phyloP scores from a whole-genome alignment of 2,888 invertebrate genomes.

The Scaeva pyrastri region DNA sequence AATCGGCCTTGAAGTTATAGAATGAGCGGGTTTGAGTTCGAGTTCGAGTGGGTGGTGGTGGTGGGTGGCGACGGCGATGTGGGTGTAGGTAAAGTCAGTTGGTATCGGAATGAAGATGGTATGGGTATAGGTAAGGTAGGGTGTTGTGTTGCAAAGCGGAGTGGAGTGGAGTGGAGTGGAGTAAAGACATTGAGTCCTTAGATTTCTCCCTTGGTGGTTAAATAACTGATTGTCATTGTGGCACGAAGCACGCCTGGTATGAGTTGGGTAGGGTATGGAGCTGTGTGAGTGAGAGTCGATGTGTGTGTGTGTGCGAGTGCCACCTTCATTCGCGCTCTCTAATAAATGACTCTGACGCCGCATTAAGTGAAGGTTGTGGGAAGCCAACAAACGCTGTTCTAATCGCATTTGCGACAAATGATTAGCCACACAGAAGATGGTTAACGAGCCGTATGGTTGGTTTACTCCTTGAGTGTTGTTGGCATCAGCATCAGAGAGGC shows the following conservation, averaged over 20 bases:
- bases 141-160: constrained; percentile 65
- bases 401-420: constrained; percentile 77
- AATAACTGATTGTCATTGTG: constrained; percentile 73
- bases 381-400: constrained; percentile 76
- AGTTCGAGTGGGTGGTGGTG: constrained; percentile 5
- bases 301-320: constrained; percentile 13
- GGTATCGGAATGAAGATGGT: no score
- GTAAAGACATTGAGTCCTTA: constrained; percentile 70
- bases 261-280: background rate
- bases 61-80: constrained; percentile 16
- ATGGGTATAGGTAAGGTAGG: background rate
- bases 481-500: background rate
- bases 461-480: constrained; percentile 74
- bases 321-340: constrained; percentile 51
- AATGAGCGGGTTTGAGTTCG: no score
- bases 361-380: constrained; percentile 76
- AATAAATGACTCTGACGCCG: constrained; percentile 74
- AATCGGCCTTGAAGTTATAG: constrained; percentile 71
- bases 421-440: constrained; percentile 77
- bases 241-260: constrained; percentile 14
- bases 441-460: constrained; percentile 77
- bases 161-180: no score
- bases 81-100: background rate
- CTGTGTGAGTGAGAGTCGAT: background rate
- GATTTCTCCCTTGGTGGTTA: constrained; percentile 69